These are phyloP conservation scores for zebrafish (Danio rerio) DNA, from an alignment of 2,113 vertebrate genomes.

Conservation along the genomic window GRCz12tu NC_133181.1:43952501-43953000, in stretches of 20 bases:
- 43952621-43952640: too few species aligned
- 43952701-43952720: neutral
- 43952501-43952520: constrained; percentile 69
- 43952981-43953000: constrained; percentile 77
- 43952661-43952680: neutral
- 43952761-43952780: constrained; percentile 70
- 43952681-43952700: neutral
- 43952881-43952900: constrained; percentile 84
- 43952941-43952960: constrained; percentile 75
- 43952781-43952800: constrained; percentile 68
- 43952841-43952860: constrained; percentile 90
- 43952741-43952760: constrained; percentile 81
- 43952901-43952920: constrained; percentile 65
- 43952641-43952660: neutral
- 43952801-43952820: constrained; percentile 99
- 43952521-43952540: constrained; percentile 98
- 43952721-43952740: neutral
- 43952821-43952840: constrained; percentile 95
- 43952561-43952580: constrained; percentile 88
- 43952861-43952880: constrained; percentile 86
- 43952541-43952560: constrained; percentile 93
- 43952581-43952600: constrained; percentile 83
- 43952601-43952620: neutral
- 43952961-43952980: constrained; percentile 76
- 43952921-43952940: constrained; percentile 71